A percentile compares a stretch with the other conserved stretches of the same genome.
Evolutionary conservation across 2,888 invertebrate genomes (phyloP).

Genomic region (Phragmatobia fuliginosa): DNA sequence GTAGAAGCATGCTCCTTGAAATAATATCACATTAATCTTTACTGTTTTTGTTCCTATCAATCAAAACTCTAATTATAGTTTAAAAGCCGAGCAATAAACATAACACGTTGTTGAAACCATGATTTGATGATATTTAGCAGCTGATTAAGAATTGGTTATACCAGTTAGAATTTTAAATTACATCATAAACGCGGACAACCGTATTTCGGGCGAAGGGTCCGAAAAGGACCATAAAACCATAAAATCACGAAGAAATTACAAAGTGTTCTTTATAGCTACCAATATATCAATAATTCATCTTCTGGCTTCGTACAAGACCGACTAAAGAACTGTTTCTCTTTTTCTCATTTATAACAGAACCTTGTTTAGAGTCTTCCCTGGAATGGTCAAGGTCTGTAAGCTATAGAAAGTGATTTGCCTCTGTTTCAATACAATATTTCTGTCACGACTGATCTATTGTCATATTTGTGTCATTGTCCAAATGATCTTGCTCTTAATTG

Average conservation of each 20-base stretch:
- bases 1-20: neutral
- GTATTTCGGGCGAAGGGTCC: slow-evolving; percentile 67
- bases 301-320: slow-evolving; percentile 61
- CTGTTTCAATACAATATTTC: slow-evolving; percentile 69
- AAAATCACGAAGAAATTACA: slow-evolving; percentile 78
- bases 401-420: slow-evolving; percentile 73
- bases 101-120: slow-evolving; percentile 52
- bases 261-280: slow-evolving; percentile 76
- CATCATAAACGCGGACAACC: slow-evolving; percentile 67
- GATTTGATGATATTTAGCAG: slow-evolving; percentile 65
- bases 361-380: slow-evolving; percentile 71
- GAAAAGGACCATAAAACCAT: slow-evolving; percentile 77
- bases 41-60: slow-evolving; percentile 20
- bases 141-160: slow-evolving; percentile 70
- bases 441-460: slow-evolving; percentile 78
- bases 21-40: slow-evolving; percentile 10
- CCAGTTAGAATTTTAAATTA: slow-evolving; percentile 61
- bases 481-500: slow-evolving; percentile 78
- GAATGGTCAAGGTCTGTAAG: slow-evolving; percentile 77
- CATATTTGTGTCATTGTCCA: slow-evolving; percentile 55
- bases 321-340: slow-evolving; percentile 53
- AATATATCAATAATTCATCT: slow-evolving; percentile 83
- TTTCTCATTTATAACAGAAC: slow-evolving; percentile 66
- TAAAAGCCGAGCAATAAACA: slow-evolving; percentile 51
- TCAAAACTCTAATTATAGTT: slow-evolving; percentile 35